These are phyloP conservation scores for Siderastrea siderea DNA, from an alignment of 92 coral and sea anemone genomes.

Conservation along the genomic window DNA sequence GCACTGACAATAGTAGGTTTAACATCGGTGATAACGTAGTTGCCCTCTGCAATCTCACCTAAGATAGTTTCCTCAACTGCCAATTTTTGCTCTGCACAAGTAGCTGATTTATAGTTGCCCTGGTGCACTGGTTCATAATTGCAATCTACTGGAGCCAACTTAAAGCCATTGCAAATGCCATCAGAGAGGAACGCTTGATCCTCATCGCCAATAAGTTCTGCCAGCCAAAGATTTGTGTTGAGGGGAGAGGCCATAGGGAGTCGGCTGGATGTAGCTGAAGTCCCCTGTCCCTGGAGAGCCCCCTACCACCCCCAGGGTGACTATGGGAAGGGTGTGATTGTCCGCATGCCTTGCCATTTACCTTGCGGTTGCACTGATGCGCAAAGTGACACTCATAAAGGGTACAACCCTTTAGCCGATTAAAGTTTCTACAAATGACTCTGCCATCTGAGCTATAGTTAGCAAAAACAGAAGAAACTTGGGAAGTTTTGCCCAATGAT, in stretches of 20 bases:
- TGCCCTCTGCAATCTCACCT: background rate
- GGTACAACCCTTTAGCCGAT: too few relatives aligned
- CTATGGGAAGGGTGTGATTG: too few relatives aligned
- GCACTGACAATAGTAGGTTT: too few relatives aligned
- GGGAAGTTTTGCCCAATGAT: too few relatives aligned
- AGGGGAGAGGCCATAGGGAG: too few relatives aligned
- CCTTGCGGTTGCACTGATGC: conserved; percentile 23
- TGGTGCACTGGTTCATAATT: background rate
- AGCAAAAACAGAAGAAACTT: background rate
- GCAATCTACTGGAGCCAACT: background rate
- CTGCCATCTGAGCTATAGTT: conserved; percentile 8
- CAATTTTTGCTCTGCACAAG: background rate
- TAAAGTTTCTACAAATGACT: conserved; percentile 14
- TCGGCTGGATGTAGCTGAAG: background rate
- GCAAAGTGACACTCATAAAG: conserved; percentile 14
- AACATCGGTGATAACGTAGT: too few relatives aligned
- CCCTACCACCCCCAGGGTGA: too few relatives aligned
- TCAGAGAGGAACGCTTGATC: background rate
- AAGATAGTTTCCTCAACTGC: conserved; percentile 4
- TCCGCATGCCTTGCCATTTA: too few relatives aligned
- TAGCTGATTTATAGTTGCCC: background rate
- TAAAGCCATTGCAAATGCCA: too few relatives aligned
- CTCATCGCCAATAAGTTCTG: too few relatives aligned
- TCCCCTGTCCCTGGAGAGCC: conserved; percentile 10
- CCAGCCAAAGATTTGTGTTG: too few relatives aligned